These are phyloP conservation scores for Aphrophora alni DNA, from an alignment of 2,888 invertebrate species.

Conservation along the genomic window DNA sequence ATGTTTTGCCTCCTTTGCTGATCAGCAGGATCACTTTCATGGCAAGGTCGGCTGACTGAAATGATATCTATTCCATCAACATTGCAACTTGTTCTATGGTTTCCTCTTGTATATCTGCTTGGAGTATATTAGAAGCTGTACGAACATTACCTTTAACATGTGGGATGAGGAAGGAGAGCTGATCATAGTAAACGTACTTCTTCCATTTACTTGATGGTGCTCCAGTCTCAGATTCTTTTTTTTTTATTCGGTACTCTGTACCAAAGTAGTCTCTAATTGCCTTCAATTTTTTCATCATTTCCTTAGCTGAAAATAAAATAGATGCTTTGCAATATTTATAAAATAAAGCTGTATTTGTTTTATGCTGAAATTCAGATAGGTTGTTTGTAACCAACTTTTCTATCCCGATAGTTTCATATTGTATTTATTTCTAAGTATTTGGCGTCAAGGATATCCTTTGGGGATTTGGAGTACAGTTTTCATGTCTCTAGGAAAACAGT, in stretches of 20 bases:
- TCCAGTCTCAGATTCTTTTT: neutral
- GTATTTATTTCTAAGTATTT: neutral
- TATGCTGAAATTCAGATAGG: neutral
- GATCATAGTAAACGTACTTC: neutral
- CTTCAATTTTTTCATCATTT: neutral
- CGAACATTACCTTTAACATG: neutral
- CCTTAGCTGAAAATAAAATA: neutral
- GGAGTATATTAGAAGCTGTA: neutral
- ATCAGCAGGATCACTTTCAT: neutral
- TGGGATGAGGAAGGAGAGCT: neutral
- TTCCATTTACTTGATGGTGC: neutral
- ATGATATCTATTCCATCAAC: neutral
- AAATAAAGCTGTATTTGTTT: neutral
- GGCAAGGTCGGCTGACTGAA: neutral
- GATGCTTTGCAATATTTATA: neutral
- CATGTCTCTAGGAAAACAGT: neutral
- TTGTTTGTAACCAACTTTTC: neutral
- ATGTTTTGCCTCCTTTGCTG: neutral
- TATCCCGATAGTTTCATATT: neutral
- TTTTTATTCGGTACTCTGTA: too few relatives aligned
- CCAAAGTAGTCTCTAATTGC: neutral
- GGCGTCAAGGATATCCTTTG: neutral
- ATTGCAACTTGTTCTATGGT: neutral
- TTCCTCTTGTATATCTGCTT: neutral
- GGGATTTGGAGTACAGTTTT: neutral